Evolutionary conservation across 1,140 invertebrate genomes (phyloP).

Genomic region (Panagrolaimus sp.): DNA sequence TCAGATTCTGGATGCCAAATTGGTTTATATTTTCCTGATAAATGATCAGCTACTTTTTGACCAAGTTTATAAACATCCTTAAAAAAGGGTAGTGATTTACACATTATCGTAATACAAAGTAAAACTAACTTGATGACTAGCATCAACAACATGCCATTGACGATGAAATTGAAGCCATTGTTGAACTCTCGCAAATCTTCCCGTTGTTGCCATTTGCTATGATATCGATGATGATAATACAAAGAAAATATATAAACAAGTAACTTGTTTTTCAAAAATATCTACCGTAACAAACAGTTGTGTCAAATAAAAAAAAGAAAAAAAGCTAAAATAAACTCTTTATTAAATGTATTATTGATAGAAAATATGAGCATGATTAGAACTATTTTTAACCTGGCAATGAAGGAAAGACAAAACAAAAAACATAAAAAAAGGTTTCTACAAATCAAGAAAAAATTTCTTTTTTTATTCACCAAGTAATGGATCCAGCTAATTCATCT

Average conservation of each 20-base stretch:
- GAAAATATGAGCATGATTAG: too few species aligned
- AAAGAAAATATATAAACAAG: background rate
- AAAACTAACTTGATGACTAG: conserved; percentile 46
- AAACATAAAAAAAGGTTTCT: too few species aligned
- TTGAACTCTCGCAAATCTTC: conserved; percentile 40
- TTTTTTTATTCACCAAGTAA: conserved; percentile 35
- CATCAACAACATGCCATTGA: conserved; percentile 59
- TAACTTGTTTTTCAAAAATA: background rate
- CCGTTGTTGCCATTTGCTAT: background rate
- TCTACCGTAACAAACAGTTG: background rate
- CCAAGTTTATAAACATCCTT: conserved; percentile 53
- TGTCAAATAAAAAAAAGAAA: background rate
- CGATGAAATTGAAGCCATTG: conserved; percentile 45
- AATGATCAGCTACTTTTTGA: conserved; percentile 51
- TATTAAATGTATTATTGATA: background rate
- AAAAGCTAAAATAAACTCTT: background rate
- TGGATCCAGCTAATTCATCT: conserved; percentile 47
- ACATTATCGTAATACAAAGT: background rate
- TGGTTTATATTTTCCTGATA: conserved; percentile 51
- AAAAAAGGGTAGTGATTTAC: conserved; percentile 19
- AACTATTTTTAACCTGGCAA: too few species aligned
- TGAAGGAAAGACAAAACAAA: too few species aligned
- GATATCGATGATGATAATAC: too few species aligned
- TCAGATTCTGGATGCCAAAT: conserved; percentile 59
- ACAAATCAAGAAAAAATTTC: too few species aligned